Conservation (phyloP, 1,140 invertebrate genomes). For the Ladona fulva region DNA sequence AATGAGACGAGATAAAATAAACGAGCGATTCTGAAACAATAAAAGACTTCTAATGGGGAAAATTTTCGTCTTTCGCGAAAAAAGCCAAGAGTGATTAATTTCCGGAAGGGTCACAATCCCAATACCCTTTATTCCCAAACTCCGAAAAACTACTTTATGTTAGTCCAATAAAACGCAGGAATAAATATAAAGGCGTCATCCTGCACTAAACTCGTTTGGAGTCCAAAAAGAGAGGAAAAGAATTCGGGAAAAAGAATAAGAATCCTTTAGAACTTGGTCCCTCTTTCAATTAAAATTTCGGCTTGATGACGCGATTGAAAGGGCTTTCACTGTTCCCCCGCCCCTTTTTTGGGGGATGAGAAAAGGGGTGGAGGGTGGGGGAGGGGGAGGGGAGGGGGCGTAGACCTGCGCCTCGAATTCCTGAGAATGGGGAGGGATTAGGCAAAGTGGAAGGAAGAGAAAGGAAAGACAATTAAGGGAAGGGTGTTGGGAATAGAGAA, state of each 20-base stretch:
- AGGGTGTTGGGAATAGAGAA: too few species aligned
- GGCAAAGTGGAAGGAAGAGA: not conserved
- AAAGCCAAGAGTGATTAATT: not conserved
- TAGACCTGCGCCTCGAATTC: not conserved
- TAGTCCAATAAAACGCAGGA: not conserved
- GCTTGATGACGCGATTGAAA: conserved; percentile 8
- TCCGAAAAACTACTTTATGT: conserved; percentile 6
- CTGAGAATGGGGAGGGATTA: not conserved
- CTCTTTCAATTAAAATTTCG: conserved; percentile 4
- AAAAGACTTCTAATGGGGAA: too few species aligned
- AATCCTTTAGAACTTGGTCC: conserved; percentile 7
- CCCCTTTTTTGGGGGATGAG: not conserved
- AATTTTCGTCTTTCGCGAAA: too few species aligned
- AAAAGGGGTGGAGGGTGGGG: not conserved
- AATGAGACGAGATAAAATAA: too few species aligned
- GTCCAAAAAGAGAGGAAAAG: not conserved
- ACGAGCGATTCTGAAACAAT: too few species aligned
- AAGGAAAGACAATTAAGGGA: not conserved
- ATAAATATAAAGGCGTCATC: conserved; percentile 10
- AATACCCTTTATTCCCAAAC: not conserved
- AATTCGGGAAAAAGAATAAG: not conserved
- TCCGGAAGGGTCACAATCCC: not conserved
- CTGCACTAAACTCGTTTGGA: conserved; percentile 4
- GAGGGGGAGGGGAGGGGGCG: not conserved
- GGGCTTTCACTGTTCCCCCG: not conserved